Evolutionary conservation across 37 sponge, comb jelly and placozoan genomes (phyloP).

Genomic region (Cladorhizidae sp.): DNA sequence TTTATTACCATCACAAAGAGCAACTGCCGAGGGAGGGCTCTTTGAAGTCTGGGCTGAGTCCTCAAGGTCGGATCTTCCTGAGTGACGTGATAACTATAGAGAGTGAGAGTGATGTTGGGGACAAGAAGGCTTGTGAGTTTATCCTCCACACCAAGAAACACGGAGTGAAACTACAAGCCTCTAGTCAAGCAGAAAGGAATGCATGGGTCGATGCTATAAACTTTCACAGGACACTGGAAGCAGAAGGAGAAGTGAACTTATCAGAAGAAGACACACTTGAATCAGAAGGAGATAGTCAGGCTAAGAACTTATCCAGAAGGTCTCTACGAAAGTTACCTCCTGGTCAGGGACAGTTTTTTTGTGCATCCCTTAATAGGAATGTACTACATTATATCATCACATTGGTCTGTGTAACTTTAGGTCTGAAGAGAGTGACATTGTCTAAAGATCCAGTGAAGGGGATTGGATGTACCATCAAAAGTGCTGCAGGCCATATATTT

Average conservation of each 20-base stretch:
- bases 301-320: conserved; percentile 22
- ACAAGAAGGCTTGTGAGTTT: conserved; percentile 62
- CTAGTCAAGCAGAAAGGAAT: conserved; percentile 46
- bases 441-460: conserved; percentile 69
- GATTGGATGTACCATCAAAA: conserved; percentile 87
- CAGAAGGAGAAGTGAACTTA: conserved; percentile 24
- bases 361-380: too few species aligned
- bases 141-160: conserved; percentile 58
- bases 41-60: conserved; percentile 6
- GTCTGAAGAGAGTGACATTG: conserved; percentile 74
- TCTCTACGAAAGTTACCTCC: conserved; percentile 41
- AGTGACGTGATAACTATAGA: conserved; percentile 55
- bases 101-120: conserved; percentile 38
- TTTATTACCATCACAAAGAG: conserved; percentile 70
- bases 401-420: too few species aligned
- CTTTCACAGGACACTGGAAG: conserved; percentile 27
- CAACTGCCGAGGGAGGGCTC: background rate
- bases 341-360: conserved; percentile 26
- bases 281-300: too few species aligned
- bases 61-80: conserved; percentile 65
- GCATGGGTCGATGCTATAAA: conserved; percentile 54
- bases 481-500: conserved; percentile 70
- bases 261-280: too few species aligned
- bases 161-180: conserved; percentile 50
- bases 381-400: too few species aligned